Evolutionary conservation across 2,888 invertebrate species (phyloP), one percentile per base, ranked within the genome.

Genomic region (Acanthacorydalis orientalis): DNA sequence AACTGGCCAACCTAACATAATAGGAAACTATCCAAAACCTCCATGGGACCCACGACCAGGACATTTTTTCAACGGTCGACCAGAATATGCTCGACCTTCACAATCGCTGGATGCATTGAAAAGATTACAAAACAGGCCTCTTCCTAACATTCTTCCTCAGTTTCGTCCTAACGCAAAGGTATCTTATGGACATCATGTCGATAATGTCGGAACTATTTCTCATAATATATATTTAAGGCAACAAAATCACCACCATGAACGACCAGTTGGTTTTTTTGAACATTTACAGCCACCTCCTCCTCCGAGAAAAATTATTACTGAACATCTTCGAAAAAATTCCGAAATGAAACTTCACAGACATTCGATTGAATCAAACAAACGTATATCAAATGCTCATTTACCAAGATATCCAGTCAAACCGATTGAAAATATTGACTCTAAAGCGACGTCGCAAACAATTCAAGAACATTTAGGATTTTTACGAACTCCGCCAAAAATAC

Each of bases 111-210:
- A 55, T 50, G 58, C 58, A 32, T 65, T 60, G 51, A 66, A 67
- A 54, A 55, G 64, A 31, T 62, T 64, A 23, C 31, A 31, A 46
- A 31, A 46, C 34, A 65, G 64, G 52, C 61, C 57, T 48, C 57
- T 78, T 40, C 81, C 81, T 1, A 82, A 82, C 55, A 81, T 82
- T 55, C 59, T 82, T 23, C 82, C 82, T 1, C 81, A 82, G 56
- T 82, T 82, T 54, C 68, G 81, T 33, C 82, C 82, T 0, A 80
- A 79, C 54, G 75, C 76, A 2, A 75, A 77, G 55, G 62, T 71
- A 3, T 70, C 70, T 1, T 67, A 65, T 49, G 73, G 71, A 0
- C 66, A 67, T 51, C 59, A 63, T 12, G 59, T 50, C 14, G 47
- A 47, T 12, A 34, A 34, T 4, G 33, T 43, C 23, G 47, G 47